A percentile compares a stretch with the other conserved stretches of the same genome.
These are phyloP conservation scores for Stratiolaelaps scimitus DNA, from an alignment of 1,140 invertebrate species.

Conservation along the genomic window DNA sequence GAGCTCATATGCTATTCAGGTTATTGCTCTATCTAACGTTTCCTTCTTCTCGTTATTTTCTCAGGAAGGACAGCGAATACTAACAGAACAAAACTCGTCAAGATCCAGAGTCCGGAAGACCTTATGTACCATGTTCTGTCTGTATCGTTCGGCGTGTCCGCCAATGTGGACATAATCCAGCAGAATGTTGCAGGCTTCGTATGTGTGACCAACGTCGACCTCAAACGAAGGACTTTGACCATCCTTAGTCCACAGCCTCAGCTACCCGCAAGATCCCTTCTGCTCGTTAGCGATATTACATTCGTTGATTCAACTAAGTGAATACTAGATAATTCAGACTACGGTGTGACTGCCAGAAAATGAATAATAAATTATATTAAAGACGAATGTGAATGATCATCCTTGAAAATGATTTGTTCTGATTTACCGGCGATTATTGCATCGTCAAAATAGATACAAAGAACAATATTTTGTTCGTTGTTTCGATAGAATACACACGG, in stretches of 20 bases:
- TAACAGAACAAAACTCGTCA: conserved; percentile 72
- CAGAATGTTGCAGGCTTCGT: conserved; percentile 76
- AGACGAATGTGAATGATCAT: no score
- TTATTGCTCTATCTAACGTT: background rate
- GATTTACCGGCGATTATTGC: conserved; percentile 1
- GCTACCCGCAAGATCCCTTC: conserved; percentile 61
- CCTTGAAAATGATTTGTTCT: no score
- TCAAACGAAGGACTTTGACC: conserved; percentile 68
- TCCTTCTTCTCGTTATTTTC: background rate
- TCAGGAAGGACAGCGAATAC: conserved; percentile 79
- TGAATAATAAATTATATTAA: no score
- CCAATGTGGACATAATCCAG: conserved; percentile 63
- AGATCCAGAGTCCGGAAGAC: conserved; percentile 46
- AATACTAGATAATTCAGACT: no score
- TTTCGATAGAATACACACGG: background rate
- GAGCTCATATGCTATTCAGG: no score
- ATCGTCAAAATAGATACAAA: background rate
- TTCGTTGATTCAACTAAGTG: background rate
- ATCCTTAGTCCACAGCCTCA: conserved; percentile 83
- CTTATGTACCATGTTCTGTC: conserved; percentile 76
- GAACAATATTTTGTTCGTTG: background rate
- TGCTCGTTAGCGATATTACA: background rate
- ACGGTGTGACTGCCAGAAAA: no score
- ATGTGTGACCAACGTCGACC: conserved; percentile 72
- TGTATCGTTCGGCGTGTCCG: conserved; percentile 53